Evolutionary conservation across 2,888 invertebrate species (phyloP).

Genomic region (Ormyrus labotus): DNA sequence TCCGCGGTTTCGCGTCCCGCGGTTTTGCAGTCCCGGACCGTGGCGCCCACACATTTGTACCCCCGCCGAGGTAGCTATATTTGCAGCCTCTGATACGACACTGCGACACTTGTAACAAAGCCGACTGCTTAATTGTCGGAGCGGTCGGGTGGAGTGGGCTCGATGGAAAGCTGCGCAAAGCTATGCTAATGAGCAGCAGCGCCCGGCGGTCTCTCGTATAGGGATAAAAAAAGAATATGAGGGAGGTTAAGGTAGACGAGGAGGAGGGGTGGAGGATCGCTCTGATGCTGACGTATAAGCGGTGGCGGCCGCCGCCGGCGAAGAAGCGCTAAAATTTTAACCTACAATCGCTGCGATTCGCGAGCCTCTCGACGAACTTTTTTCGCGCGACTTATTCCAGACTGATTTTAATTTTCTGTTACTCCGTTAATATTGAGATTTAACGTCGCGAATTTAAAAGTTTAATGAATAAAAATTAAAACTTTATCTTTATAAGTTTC

Average conservation of each 20-base stretch:
- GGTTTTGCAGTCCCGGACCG: not conserved
- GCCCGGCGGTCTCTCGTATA: not conserved
- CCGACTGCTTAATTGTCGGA: constrained; percentile 23
- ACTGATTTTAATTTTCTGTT: too few relatives aligned
- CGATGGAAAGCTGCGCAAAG: not conserved
- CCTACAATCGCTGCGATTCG: too few relatives aligned
- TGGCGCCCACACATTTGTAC: not conserved
- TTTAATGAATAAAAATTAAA: too few relatives aligned
- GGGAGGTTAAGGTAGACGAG: not conserved
- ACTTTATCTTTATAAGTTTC: too few relatives aligned
- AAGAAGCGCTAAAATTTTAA: not conserved
- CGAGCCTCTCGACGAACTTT: too few relatives aligned
- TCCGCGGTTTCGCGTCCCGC: not conserved
- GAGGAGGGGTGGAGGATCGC: not conserved
- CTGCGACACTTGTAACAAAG: constrained; percentile 18
- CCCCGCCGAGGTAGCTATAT: too few relatives aligned
- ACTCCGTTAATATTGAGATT: too few relatives aligned
- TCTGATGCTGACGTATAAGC: constrained; percentile 6
- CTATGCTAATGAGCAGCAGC: constrained; percentile 31
- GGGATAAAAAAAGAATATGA: constrained; percentile 17
- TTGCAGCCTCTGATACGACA: not conserved
- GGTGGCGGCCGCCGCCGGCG: not conserved
- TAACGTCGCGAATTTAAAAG: too few relatives aligned
- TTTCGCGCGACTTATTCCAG: too few relatives aligned
- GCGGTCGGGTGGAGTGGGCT: not conserved